Conservation (phyloP, 1,140 invertebrate genomes). For the Sminthurinus signatus region DNA sequence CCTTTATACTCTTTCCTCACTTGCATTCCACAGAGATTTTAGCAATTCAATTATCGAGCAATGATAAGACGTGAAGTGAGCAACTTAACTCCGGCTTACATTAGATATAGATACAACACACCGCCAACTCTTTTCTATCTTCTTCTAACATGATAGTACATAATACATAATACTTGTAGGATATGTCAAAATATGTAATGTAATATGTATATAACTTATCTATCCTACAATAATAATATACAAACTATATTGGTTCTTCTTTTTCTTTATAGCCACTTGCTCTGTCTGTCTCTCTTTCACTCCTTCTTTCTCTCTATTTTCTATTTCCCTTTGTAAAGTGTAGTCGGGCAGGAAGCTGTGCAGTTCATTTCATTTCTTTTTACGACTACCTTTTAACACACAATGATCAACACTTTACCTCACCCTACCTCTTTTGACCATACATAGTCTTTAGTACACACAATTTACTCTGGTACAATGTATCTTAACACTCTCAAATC, state of each 20-base stretch:
- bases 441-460: neutral
- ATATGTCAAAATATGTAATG: too few relatives aligned
- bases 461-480: too few relatives aligned
- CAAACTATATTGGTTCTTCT: too few relatives aligned
- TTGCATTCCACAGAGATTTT: constrained; percentile 39
- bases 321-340: too few relatives aligned
- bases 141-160: too few relatives aligned
- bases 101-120: too few relatives aligned
- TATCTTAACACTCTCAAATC: too few relatives aligned
- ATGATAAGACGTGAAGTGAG: constrained; percentile 39
- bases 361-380: constrained; percentile 29
- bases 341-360: neutral
- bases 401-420: constrained; percentile 31
- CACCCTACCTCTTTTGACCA: constrained; percentile 8
- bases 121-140: too few relatives aligned
- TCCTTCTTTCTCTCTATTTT: too few relatives aligned
- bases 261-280: neutral
- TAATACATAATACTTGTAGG: too few relatives aligned
- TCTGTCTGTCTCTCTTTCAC: neutral
- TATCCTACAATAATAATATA: too few relatives aligned
- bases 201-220: too few relatives aligned
- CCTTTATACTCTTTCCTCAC: constrained; percentile 12
- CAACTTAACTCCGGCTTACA: constrained; percentile 20
- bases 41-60: constrained; percentile 40
- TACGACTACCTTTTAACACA: constrained; percentile 40